phyloP scores from a whole-genome alignment of 2,888 invertebrate genomes.

The Parnassius smintheus region DNA sequence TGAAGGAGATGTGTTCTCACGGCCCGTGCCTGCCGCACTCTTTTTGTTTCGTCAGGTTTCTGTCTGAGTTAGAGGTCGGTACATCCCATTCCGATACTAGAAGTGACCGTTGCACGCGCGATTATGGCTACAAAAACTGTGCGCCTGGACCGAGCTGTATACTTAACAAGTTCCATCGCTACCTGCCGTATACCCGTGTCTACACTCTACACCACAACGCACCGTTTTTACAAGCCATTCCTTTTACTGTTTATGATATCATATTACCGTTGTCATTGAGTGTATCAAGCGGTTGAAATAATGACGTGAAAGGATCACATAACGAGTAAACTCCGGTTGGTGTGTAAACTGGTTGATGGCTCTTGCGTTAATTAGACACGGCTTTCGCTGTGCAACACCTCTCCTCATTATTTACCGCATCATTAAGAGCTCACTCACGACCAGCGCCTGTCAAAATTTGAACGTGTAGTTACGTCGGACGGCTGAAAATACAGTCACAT shows the following conservation, averaged over 20 bases:
- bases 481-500: constrained; percentile 72
- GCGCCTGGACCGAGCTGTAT: constrained; percentile 50
- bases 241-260: constrained; percentile 43
- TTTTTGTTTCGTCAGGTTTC: constrained; percentile 75
- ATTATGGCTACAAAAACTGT: constrained; percentile 65
- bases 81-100: constrained; percentile 58
- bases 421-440: constrained; percentile 77
- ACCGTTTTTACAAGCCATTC: constrained; percentile 44
- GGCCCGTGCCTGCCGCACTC: constrained; percentile 73
- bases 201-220: constrained; percentile 31
- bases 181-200: constrained; percentile 5
- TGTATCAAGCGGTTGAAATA: constrained; percentile 40
- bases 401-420: constrained; percentile 78
- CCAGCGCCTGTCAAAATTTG: constrained; percentile 74
- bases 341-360: constrained; percentile 55
- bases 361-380: constrained; percentile 73
- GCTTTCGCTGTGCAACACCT: constrained; percentile 69
- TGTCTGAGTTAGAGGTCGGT: constrained; percentile 77
- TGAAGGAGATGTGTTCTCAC: constrained; percentile 76
- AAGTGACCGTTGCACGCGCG: constrained; percentile 71
- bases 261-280: constrained; percentile 44
- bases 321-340: constrained; percentile 40
- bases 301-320: constrained; percentile 49
- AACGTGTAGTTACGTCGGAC: constrained; percentile 57
- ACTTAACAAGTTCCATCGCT: constrained; percentile 52